Percentiles rank a stretch among this genome's conserved stretches.
Evolutionary conservation across 2,797 vertebrate genomes (phyloP).

Genomic region (Todus mexicanus): DNA sequence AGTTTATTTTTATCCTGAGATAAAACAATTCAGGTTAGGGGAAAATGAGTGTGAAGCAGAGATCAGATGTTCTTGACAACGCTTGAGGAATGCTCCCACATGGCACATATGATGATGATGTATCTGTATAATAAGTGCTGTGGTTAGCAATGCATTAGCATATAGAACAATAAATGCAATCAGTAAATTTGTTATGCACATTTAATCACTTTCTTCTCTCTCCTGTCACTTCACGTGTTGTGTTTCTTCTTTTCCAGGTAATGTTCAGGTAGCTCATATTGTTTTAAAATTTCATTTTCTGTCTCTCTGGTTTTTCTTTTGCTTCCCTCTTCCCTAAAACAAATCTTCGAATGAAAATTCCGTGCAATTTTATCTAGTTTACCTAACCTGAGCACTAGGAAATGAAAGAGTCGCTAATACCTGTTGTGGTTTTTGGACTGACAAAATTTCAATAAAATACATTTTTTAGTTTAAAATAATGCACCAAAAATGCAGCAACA

Average conservation of each 20-base stretch:
- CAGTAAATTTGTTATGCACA: neutral
- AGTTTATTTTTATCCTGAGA: slow-evolving; percentile 1
- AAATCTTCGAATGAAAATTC: neutral
- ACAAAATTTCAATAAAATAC: neutral
- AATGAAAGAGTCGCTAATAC: neutral
- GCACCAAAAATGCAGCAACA: neutral
- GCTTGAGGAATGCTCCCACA: neutral
- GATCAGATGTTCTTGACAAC: neutral
- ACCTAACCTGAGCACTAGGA: neutral
- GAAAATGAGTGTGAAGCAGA: neutral
- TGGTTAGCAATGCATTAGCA: neutral
- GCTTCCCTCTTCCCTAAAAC: neutral
- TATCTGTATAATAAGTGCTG: neutral
- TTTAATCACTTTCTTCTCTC: neutral
- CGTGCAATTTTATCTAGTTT: fast-evolving
- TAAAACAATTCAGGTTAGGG: neutral
- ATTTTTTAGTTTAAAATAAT: neutral
- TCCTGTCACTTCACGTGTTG: neutral
- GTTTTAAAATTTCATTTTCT: neutral
- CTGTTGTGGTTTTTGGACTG: neutral
- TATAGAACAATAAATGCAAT: neutral
- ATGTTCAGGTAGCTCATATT: neutral
- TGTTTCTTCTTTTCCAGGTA: neutral
- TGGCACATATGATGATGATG: too few relatives aligned
- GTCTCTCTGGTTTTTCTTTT: neutral